Evolutionary conservation across 2,888 invertebrate species (phyloP), one percentile per base, ranked within the genome.

Genomic region (Idaea biselata): DNA sequence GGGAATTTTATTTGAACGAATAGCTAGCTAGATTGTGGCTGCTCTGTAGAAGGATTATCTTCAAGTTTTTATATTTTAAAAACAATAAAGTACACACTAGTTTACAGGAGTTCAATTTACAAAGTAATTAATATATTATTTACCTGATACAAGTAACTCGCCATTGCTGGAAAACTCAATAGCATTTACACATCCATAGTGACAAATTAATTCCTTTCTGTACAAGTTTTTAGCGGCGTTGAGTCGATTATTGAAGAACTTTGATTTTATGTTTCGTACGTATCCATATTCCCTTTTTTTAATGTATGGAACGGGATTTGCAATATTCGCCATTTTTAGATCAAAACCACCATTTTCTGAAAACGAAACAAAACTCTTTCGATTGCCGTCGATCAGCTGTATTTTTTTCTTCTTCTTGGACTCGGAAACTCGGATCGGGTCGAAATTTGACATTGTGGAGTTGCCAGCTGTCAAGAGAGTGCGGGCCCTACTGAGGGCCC

Each of bases 171-270:
- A 98, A 93, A 98, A 99, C 91, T 98, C 98, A 76, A 98, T 96
- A 68, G 98, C 98, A 93, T 99, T 99, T 64, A 99, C 97, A 94
- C 98, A 99, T 80, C 98, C 98, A 93, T 95, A 98, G 93, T 98
- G 98, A 71, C 97, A 96, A 72, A 95, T 93, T 63, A 98, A 94
- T 90, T 98, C 97, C 78, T 96, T 96, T 75, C 96, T 94, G 87
- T 95, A 97, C 56, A 98, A 93, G 91, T 95, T 96, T 82, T 94
- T 95, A 7, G 96, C 96, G 65, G 93, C 93, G 63, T 93, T 90
- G 68, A 96, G 91, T 68, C 96, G 94, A 71, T 93, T 92, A 67
- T 88, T 88, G 78, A 95, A 94, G 70, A 95, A 89, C 68, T 93
- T 93, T 64, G 94, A 93, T 82, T 94, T 94, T 68, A 95, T 88